These are phyloP conservation scores for Aegypius monachus DNA, from an alignment of 2,113 vertebrate genomes.

Conservation along the genomic window DNA sequence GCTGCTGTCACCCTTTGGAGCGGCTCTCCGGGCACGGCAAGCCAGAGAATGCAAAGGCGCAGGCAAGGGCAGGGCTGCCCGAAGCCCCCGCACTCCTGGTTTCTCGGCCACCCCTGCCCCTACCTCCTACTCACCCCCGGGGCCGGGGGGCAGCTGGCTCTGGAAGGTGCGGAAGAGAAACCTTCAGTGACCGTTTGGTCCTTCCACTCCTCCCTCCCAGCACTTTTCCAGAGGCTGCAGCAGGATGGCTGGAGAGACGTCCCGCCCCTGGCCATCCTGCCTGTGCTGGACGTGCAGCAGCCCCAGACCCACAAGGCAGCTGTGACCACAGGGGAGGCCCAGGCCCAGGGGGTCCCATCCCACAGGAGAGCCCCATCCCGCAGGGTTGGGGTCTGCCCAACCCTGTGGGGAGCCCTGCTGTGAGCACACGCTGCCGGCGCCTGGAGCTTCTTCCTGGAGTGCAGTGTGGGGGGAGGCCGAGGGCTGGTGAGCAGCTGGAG, in stretches of 20 bases:
- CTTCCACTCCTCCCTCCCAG: background rate
- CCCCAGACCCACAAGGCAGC: background rate
- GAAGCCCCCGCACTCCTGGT: fast-evolving
- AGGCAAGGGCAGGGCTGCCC: background rate
- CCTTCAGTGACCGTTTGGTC: background rate
- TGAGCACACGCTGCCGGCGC: fast-evolving
- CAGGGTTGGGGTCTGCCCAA: background rate
- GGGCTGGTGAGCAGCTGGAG: background rate
- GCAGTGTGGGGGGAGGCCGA: fast-evolving
- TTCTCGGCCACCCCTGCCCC: background rate
- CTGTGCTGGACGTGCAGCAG: background rate
- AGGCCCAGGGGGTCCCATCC: background rate
- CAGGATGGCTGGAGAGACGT: background rate
- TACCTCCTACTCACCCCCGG: background rate
- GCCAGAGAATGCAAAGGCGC: background rate
- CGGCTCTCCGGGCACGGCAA: background rate
- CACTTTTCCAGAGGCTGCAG: background rate
- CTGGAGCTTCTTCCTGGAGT: background rate
- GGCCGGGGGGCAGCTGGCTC: background rate
- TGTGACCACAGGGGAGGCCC: too few species aligned
- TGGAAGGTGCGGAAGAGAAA: background rate
- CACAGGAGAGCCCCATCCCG: fast-evolving
- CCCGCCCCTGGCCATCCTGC: fast-evolving
- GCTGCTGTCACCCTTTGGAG: background rate
- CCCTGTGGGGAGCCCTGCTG: fast-evolving